phyloP scores from a whole-genome alignment of 2,113 vertebrate species.

The Bombycilla garrulus region DNA sequence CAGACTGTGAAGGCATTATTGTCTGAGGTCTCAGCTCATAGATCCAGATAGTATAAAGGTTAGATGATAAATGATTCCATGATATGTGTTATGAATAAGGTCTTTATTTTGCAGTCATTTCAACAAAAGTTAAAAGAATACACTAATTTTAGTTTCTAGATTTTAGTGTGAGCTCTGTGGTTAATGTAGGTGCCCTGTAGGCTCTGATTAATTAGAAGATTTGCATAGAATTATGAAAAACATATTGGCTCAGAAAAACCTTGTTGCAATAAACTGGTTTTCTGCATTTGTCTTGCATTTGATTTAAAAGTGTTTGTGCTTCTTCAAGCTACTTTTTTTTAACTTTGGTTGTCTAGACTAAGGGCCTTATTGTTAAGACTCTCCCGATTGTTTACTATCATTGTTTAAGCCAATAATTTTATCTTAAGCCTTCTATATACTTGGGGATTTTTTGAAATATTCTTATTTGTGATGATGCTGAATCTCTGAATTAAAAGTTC shows the following conservation, averaged over 20 bases:
- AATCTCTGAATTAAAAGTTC: not conserved
- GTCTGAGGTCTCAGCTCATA: not conserved
- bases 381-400: not conserved
- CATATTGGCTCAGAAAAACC: rapidly evolving
- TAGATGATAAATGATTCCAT: not conserved
- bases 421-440: not conserved
- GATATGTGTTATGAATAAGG: not conserved
- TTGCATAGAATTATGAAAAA: not conserved
- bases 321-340: not conserved
- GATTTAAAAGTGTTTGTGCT: not conserved
- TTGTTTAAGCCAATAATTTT: not conserved
- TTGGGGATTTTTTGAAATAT: not conserved
- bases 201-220: not conserved
- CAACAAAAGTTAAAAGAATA: not conserved
- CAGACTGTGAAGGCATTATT: not conserved
- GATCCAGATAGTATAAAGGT: not conserved
- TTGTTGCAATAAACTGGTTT: not conserved
- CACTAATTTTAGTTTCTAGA: not conserved
- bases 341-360: not conserved
- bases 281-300: not conserved
- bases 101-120: not conserved
- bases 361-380: not conserved
- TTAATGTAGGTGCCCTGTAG: not conserved
- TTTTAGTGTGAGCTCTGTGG: not conserved
- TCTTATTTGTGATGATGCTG: not conserved